Evolutionary conservation across 2,113 vertebrate genomes (phyloP), one percentile per base, ranked within the genome.

Genomic region (Atractosteus spatula): DNA sequence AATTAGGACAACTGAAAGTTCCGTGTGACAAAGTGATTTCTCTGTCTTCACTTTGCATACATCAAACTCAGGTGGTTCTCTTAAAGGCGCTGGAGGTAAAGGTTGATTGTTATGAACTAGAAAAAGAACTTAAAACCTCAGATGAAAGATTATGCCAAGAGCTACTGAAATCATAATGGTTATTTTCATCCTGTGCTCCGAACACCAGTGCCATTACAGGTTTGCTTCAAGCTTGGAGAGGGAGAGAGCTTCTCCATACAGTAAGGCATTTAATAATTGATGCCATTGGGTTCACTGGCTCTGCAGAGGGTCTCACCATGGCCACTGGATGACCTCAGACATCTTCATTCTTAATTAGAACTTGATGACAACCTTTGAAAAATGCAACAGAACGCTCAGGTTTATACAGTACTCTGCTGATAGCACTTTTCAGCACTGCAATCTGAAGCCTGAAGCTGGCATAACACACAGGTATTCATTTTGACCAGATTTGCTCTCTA

Each of bases 201-300:
- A 5, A 51, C 47, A 51, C 84, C 84, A 82, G 4, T 2, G 73
- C 77, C 72, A 57, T 81, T 78, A 75, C 63, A 71, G 45, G 57
- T 69, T 81, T 68, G 44, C 68, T 69, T 41, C 29, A 71, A 70
- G 71, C 68, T 74, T 74, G 70, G 72, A 79, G 74, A 74, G 77
- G 78, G 77, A 71, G 71, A 64, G 69, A 79, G 81, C 71, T 75
- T 80, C 57, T 70, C 67, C 70, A 44, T 81, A 83, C 84, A 79
- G 56, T 54, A 43, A 47, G 71, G 41, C 71, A 73, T 83, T 90
- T 66, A 88, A 89, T 88, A 89, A 85, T 89, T 69, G 3, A 89
- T 83, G 73, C 51, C 68, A 70, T 74, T 80, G 65, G 81, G 76
- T 76, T 74, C 47, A 75, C 47, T 51, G 57, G 74, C 77, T 74